Evolutionary conservation across 2,888 invertebrate species (phyloP), one percentile per base, ranked within the genome.

Genomic region (Unio delphinus): DNA sequence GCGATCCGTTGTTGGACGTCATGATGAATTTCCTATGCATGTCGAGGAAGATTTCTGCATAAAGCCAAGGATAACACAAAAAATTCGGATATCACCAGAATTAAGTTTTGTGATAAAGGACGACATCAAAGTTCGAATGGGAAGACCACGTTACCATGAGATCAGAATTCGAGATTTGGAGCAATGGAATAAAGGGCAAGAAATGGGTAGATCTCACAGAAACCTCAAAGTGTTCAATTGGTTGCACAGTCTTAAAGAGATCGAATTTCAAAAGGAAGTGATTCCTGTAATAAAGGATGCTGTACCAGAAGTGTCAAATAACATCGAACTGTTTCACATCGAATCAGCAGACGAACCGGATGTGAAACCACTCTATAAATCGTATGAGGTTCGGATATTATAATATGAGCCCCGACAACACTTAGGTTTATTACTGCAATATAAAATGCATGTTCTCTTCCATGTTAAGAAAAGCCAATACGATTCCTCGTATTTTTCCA

Each of bases 181-280:
- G n/a, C 69, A 77, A 55, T 85, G 84, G 82, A 79, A 84, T 70
- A 72, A 73, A 34, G 83, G 83, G 17, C 80, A 82, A n/a, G 23
- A 59, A 17, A 70, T 86, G n/a, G 79, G 83, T 66, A 71, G 83
- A 28, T 71, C 83, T 20, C 83, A 87, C 64, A 91, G 96, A n/a
- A 96, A 97, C 90, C 95, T 96, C 94, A 96, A 96, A 94, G 96
- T 96, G 70, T 96, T 96, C 91, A 96, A 96, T 90, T 97, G 96
- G 96, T 92, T 97, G 1, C 95, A 96, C 88, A 95, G 95, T 2
- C 92, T 96, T 28, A 95, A 95, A 87, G 95, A 95, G 68, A 83
- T 79, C 20, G 79, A 83, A n/a, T 88, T 88, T 67, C 82, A 79
- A 20, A 68, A 72, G 17, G 68, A 75, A 65, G 64, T 78, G n/a